Percentiles rank a stretch among this genome's conserved stretches.
Evolutionary conservation across 2,113 vertebrate species (phyloP).

Genomic region (Engraulis encrasicolus): DNA sequence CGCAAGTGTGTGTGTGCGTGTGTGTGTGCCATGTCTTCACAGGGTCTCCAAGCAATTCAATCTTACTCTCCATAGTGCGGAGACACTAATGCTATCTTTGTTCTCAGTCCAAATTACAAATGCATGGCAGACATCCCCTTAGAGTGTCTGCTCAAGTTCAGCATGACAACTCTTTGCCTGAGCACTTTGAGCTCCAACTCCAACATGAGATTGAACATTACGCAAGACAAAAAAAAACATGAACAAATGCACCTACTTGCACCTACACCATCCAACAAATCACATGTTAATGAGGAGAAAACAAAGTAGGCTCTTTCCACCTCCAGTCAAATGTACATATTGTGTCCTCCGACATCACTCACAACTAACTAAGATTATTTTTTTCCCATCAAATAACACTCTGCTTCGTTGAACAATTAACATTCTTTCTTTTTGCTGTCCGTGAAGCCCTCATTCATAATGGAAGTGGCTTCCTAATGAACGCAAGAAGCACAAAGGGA

Average conservation of each 20-base stretch:
- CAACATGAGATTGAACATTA: background rate
- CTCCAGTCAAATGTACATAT: background rate
- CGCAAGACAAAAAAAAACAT: background rate
- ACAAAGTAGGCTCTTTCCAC: background rate
- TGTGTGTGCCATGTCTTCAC: background rate
- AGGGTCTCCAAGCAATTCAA: conserved; percentile 26
- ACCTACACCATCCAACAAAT: background rate
- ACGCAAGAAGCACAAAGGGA: conserved; percentile 53
- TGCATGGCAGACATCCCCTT: background rate
- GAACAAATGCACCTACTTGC: background rate
- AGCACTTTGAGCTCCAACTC: background rate
- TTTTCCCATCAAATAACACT: conserved; percentile 43
- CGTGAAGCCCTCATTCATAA: conserved; percentile 64
- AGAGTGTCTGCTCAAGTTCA: conserved; percentile 10
- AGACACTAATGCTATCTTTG: conserved; percentile 15
- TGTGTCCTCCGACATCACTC: conserved; percentile 12
- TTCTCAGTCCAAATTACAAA: conserved; percentile 16
- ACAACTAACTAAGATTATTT: background rate
- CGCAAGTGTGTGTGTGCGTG: background rate
- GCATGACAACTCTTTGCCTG: conserved; percentile 11
- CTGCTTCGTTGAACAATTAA: conserved; percentile 65
- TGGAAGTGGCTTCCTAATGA: conserved; percentile 64
- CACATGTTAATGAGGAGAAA: background rate
- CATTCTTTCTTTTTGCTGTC: conserved; percentile 62
- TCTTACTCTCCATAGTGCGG: conserved; percentile 20